Evolutionary conservation across 2,888 invertebrate genomes (phyloP).

Genomic region (Lasioglossum calceatum): DNA sequence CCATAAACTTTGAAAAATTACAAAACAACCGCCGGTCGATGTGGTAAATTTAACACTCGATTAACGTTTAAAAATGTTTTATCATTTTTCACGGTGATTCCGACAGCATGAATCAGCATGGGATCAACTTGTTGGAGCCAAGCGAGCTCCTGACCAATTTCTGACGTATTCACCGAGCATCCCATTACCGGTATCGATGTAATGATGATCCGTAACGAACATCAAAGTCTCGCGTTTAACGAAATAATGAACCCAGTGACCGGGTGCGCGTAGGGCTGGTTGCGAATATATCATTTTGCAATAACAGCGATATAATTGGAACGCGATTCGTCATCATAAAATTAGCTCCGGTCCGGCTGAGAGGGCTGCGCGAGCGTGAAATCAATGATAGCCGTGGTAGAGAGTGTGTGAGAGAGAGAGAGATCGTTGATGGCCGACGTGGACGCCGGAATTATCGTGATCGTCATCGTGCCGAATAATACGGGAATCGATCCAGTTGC

Average conservation of each 20-base stretch:
- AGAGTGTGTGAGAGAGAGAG: neutral
- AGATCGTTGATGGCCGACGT: slow-evolving; percentile 52
- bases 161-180: neutral
- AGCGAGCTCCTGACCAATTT: neutral
- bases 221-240: neutral
- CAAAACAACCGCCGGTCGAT: no score
- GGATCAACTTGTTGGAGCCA: neutral
- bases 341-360: slow-evolving; percentile 36
- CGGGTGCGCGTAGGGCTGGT: neutral
- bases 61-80: neutral
- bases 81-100: neutral
- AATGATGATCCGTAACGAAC: neutral
- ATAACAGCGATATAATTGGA: slow-evolving; percentile 49
- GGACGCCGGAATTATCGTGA: slow-evolving; percentile 56
- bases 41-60: no score
- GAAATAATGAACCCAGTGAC: slow-evolving; percentile 9
- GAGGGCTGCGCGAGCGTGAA: slow-evolving; percentile 46
- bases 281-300: slow-evolving; percentile 32
- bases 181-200: neutral
- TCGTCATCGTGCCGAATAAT: slow-evolving; percentile 60
- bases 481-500: slow-evolving; percentile 60
- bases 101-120: neutral
- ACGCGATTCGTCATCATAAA: slow-evolving; percentile 55
- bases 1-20: no score
- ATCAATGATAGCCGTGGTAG: slow-evolving; percentile 36